Evolutionary conservation across 1,140 invertebrate genomes (phyloP).

Genomic region (Subanguina moxae): DNA sequence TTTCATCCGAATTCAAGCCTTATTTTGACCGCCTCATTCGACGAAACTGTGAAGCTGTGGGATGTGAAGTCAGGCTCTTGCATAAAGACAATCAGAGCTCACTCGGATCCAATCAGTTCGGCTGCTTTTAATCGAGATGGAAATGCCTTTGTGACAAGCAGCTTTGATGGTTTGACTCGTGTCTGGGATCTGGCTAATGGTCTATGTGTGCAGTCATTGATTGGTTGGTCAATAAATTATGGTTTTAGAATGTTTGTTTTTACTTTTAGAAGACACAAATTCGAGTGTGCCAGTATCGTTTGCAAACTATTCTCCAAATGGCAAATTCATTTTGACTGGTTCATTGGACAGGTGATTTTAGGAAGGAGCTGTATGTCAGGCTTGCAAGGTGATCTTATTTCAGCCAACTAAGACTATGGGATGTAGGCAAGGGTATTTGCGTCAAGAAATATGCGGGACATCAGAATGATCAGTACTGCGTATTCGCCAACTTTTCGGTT

Average conservation of each 20-base stretch:
- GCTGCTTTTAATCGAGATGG: slow-evolving; percentile 93
- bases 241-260: slow-evolving; percentile 1
- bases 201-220: slow-evolving; percentile 93
- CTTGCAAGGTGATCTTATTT: slow-evolving; percentile 30
- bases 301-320: slow-evolving; percentile 99
- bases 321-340: slow-evolving; percentile 97
- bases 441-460: slow-evolving; percentile 96
- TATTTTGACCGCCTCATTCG: slow-evolving; percentile 97
- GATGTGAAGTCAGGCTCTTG: slow-evolving; percentile 98
- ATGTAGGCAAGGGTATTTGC: slow-evolving; percentile 89
- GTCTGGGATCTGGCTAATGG: slow-evolving; percentile 99
- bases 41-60: slow-evolving; percentile 96
- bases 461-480: slow-evolving; percentile 98
- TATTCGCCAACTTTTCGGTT: slow-evolving; percentile 99
- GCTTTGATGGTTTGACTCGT: slow-evolving; percentile 97
- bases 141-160: slow-evolving; percentile 92
- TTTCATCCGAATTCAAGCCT: slow-evolving; percentile 99
- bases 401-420: slow-evolving; percentile 91
- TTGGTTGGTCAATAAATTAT: slow-evolving; percentile 63
- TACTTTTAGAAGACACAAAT: slow-evolving; percentile 4
- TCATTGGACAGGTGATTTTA: slow-evolving; percentile 79
- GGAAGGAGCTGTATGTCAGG: background rate
- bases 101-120: slow-evolving; percentile 99
- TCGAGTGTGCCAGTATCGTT: slow-evolving; percentile 97
- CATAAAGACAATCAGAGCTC: slow-evolving; percentile 80